Evolutionary conservation across 2,113 vertebrate species (phyloP), one percentile per base, ranked within the genome.

Genomic region (Corythornis madagascariensis): DNA sequence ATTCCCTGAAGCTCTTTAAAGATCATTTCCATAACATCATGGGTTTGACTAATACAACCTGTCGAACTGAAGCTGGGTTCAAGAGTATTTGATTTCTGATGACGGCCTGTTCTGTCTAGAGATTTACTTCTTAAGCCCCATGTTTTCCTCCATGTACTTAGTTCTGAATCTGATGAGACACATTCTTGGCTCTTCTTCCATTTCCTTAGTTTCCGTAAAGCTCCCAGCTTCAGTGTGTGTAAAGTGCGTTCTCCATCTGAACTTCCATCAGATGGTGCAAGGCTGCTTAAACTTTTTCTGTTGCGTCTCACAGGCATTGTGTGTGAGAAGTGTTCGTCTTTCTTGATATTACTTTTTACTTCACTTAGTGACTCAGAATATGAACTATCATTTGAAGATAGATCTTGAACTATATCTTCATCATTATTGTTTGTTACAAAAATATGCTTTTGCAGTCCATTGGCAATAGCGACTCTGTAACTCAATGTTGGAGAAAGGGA

Each of bases 11-110:
- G 99, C 89, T 99, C 99, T 96, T 99, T 99, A 79, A 99, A 99
- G 88, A 99, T 99, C 99, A 99, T 99, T 97, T 99, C 99, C 99
- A 99, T 99, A 74, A 99, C 99, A 96, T 99, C 99, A 18, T 99
- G 99, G 17, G 99, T 99, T 94, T 99, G 99, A 96, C 98, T 99
- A 93, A 99, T 99, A 94, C 99, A 99, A 70, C 99, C 98, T 12
- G 99, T 99, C 0, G 99, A 99, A 89, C 99, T 99, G 91, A 99
- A 99, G 24, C 98, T 98, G 25, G 99, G 99, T 91, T 99, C 99
- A 22, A 99, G 94, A 11, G 98, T 96, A 47, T 96, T 98, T 42
- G 98, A 97, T 92, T 99, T 99, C 84, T 98, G 99, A 75, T 98
- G 98, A 47, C 98, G 98, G 10, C 98, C 98, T 55, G 99, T 97